Base-by-base conservation (phyloP, 2,797 vertebrate species). In the Pseudotriccus pelzelni region DNA sequence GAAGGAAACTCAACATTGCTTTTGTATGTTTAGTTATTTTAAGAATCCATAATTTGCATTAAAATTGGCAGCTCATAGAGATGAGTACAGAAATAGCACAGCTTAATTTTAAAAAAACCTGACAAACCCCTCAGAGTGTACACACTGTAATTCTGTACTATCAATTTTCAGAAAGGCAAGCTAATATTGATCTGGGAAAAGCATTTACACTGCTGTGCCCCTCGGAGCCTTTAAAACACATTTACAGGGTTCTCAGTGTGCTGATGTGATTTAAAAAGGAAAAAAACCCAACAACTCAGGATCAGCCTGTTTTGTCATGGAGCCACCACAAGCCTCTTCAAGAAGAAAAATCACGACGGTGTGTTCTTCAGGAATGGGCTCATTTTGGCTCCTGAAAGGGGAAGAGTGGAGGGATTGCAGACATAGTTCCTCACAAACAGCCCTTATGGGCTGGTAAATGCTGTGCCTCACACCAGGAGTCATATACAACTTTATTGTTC, bases 21-120 rank as follows among this genome's bases (percentile, higher is more conserved):
- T 92, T 49, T 72, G 58, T 78, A 47, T 52, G 56, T 80, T 79
- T 10, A 47, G 94, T 78, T 96, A 96, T 95, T 95, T 95, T 93
- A 89, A 82, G 94, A 87, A 64, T 55, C 92, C 18, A 1, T 80
- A 59, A 94, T 96, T 94, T 96, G 91, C 89, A 87, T 96, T 73
- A 94, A 92, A 96, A 94, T 89, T 79, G 90, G 86, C 92, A 87
- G 19, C 89, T 92, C 50, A 32, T 46, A 90, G 32, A 78, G 86
- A 83, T 70, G 78, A 90, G 41, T 39, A 58, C 77, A 82, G 81
- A 93, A 94, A 96, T 92, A 96, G 92, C 78, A 50, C 43, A 41
- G 78, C 44, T 94, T 89, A 41, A 46, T 80, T 89, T 82, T 62
- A n/a, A 89, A 87, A 92, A 36, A 44, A 62, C 70, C 70, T 52